Base-by-base conservation (phyloP, 2,888 invertebrate species). In the Amphiduros pacificus region DNA sequence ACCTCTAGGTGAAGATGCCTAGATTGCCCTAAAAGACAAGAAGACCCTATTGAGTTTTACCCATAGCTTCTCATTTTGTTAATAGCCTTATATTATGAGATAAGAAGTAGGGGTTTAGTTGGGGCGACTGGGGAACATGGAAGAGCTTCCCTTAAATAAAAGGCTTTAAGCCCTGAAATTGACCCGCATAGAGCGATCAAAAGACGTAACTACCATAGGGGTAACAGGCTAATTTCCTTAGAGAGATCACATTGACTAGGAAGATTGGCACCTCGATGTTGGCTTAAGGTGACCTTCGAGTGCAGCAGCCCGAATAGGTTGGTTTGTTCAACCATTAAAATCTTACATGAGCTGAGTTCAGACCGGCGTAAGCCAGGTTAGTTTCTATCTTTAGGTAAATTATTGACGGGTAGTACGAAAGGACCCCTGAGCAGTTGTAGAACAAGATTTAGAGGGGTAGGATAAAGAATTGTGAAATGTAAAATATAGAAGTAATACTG, bases 321-420 rank as follows among this genome's bases (percentile, higher is more conserved):
- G 73, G 63, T 83, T 83, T 84, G 88, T 89, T 87, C 89, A 89
- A 89, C 89, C 86, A 87, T 89, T 89, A 87, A 89, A 88, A 87
- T 87, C 87, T 89, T 90, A 90, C 90, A 89, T 90, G 90, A 91
- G 90, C 89, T 90, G 90, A 91, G 90, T 90, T 91, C 88, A 91
- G 87, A 90, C 89, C 90, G 90, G 89, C 85, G 88, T 89, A 77
- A 91, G 88, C 89, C 90, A 90, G 90, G 89, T 90, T 88, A 89
- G 90, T 88, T 90, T 90, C 88, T 90, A 90, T 90, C 89, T 89
- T 81, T 67, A 60, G 54, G 48, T 32, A 65, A 76, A 59, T 40
- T 73, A 77, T 80, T 85, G 86, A 85, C 86, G 51, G 87, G 87
- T 89, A 89, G 89, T 90, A 90, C 89, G 89, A 90, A 90, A 90